Conservation (phyloP, 2,888 invertebrate species). For the Drosophila testacea region DNA sequence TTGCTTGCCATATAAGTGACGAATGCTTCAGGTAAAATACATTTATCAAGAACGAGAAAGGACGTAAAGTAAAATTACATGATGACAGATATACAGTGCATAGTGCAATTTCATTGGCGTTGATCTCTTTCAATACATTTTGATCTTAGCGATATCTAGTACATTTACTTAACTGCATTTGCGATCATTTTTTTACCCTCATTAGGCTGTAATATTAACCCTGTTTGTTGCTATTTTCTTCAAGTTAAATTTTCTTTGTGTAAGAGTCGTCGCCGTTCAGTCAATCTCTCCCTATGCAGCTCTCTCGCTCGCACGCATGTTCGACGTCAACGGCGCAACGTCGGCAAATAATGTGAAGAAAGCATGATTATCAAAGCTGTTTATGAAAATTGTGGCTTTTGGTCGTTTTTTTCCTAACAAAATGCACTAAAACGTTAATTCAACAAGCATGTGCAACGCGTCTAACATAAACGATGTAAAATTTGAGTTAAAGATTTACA, state of each 20-base stretch:
- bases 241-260: slow-evolving; percentile 51
- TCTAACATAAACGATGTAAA: background rate
- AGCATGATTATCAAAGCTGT: slow-evolving; percentile 28
- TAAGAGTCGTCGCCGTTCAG: slow-evolving; percentile 24
- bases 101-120: slow-evolving; percentile 44
- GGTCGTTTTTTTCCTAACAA: background rate
- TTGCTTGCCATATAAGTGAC: slow-evolving; percentile 25
- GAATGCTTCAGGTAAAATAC: slow-evolving; percentile 64
- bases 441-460: background rate
- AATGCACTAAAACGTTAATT: background rate
- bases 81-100: slow-evolving; percentile 53
- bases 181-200: background rate
- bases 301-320: slow-evolving; percentile 16
- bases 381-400: background rate
- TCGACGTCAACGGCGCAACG: slow-evolving; percentile 53
- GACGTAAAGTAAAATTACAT: slow-evolving; percentile 63
- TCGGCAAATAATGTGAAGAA: slow-evolving; percentile 53
- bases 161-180: background rate
- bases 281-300: slow-evolving; percentile 9
- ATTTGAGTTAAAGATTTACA: background rate
- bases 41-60: slow-evolving; percentile 22
- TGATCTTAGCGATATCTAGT: background rate
- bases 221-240: background rate
- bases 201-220: background rate
- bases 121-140: slow-evolving; percentile 5